A percentile compares a stretch with the other conserved stretches of the same genome.
These are phyloP conservation scores for Petrolisthes cinctipes DNA, from an alignment of 2,888 invertebrate species.

Conservation along the genomic window DNA sequence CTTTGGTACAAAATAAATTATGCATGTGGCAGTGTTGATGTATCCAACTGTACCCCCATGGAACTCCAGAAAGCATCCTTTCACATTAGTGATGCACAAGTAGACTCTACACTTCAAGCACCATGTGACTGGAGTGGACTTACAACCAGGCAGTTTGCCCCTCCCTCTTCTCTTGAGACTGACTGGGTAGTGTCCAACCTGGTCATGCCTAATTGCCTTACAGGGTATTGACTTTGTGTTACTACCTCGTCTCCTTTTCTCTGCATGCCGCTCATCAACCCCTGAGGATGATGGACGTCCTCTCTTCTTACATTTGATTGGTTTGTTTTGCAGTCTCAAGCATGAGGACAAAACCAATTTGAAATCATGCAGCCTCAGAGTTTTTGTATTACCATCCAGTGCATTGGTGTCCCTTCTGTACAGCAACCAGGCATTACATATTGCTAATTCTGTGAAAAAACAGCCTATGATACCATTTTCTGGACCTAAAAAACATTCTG, in stretches of 20 bases:
- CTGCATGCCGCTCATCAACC: slow-evolving; percentile 24
- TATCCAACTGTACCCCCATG: slow-evolving; percentile 18
- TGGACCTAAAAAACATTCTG: slow-evolving; percentile 31
- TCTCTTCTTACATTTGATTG: slow-evolving; percentile 5
- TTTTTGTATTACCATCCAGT: background rate
- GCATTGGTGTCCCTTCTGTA: slow-evolving; percentile 29
- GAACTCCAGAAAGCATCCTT: slow-evolving; percentile 6
- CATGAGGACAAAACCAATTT: slow-evolving; percentile 40
- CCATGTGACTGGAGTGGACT: slow-evolving; percentile 30
- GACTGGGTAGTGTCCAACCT: slow-evolving; percentile 33
- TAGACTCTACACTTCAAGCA: slow-evolving; percentile 26
- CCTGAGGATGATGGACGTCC: slow-evolving; percentile 21
- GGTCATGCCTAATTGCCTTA: slow-evolving; percentile 26
- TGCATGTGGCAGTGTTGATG: slow-evolving; percentile 22
- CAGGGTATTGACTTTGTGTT: slow-evolving; percentile 19
- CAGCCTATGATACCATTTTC: slow-evolving; percentile 35
- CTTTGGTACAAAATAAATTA: background rate
- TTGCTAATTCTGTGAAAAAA: slow-evolving; percentile 44
- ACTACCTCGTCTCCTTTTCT: slow-evolving; percentile 9
- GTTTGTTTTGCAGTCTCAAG: slow-evolving; percentile 28
- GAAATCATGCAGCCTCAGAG: slow-evolving; percentile 23
- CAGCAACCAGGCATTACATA: slow-evolving; percentile 49
- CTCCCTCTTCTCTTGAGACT: slow-evolving; percentile 20
- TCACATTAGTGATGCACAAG: slow-evolving; percentile 32
- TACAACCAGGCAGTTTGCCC: slow-evolving; percentile 20